Base-by-base conservation (phyloP, 2,113 vertebrate species). In the Thymallus thymallus region DNA sequence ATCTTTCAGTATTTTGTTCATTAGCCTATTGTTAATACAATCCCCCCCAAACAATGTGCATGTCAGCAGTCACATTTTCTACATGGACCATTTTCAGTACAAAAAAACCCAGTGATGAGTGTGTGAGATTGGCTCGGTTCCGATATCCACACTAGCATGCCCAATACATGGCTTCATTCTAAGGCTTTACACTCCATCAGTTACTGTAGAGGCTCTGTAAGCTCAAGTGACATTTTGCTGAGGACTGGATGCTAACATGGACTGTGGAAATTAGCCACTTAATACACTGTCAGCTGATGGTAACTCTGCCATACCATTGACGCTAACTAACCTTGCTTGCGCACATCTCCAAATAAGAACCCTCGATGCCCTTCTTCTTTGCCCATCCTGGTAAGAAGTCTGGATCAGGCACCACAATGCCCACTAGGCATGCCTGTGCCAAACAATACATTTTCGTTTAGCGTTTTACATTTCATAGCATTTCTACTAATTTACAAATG, bases 391-490 rank as follows among this genome's bases (percentile, higher is more conserved):
- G 35, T 72, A 98, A 84, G 24, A 84, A 88, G 68, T 99, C 98
- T 1, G 90, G 91, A 90, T 99, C 97, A 1, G 96, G 96, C 24
- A 99, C 91, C 72, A 98, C 94, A 48, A 99, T 71, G 32, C 84
- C 98, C 85, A 99, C 91, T 78, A 99, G 91, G 78, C 96, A 98
- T 0, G 97, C 94, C 98, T 99, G 82, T 6, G 46, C 16, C 13
- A 71, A 74, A 30, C 1, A 46, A 72, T 3, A 48, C 22, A 46
- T 46, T 32, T 12, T 35, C 10, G 68, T 14, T 4, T 16, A 48
- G 12, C 1, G 9, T 41, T 9, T 41, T 41, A 41, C 7, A 41
- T 9, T 41, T 51, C 16, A 51, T 41, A 51, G 5, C 48, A 51
- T 51, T 51, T 51, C 1, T 51, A 51, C 12, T 51, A 51, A 51